A percentile compares a stretch with the other conserved stretches of the same genome.
Conservation (phyloP, 37 sponge, comb jelly and placozoan genomes). For the Agelas oroides region DNA sequence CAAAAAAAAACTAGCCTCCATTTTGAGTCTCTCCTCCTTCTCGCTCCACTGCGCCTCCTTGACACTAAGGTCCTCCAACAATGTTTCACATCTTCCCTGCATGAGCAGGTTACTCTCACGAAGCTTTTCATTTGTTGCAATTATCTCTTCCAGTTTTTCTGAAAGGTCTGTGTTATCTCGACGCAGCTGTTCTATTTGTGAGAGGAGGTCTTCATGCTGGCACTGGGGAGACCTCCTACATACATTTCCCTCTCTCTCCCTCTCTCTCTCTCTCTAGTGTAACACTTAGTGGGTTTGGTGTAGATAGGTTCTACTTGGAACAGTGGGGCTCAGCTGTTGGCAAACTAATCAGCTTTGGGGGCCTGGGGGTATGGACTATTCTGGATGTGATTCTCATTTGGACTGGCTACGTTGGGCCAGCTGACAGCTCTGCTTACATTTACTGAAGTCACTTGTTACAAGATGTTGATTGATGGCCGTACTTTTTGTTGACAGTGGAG, state of each 20-base stretch:
- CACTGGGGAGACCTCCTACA: too few species aligned
- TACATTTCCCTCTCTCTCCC: too few species aligned
- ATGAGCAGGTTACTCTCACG: slow-evolving; percentile 36
- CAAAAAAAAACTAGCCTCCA: slow-evolving; percentile 57
- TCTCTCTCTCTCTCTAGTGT: slow-evolving; percentile 51
- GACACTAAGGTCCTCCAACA: slow-evolving; percentile 54
- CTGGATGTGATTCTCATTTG: slow-evolving; percentile 90
- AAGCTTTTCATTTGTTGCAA: slow-evolving; percentile 38
- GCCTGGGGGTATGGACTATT: slow-evolving; percentile 96
- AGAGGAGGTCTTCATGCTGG: neutral
- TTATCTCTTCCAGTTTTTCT: slow-evolving; percentile 38
- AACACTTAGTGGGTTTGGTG: slow-evolving; percentile 96
- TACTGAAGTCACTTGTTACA: slow-evolving; percentile 18
- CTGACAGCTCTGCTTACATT: slow-evolving; percentile 89
- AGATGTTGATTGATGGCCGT: too few species aligned
- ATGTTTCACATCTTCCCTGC: slow-evolving; percentile 53
- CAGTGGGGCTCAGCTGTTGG: slow-evolving; percentile 89
- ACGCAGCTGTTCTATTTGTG: slow-evolving; percentile 29
- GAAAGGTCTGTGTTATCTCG: slow-evolving; percentile 37
- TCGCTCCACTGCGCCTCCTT: slow-evolving; percentile 76
- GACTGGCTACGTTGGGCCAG: slow-evolving; percentile 89
- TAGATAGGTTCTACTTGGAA: slow-evolving; percentile 94
- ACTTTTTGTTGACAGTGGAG: too few species aligned
- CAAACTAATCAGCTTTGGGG: slow-evolving; percentile 94
- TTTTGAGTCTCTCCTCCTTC: slow-evolving; percentile 53